phyloP scores from a whole-genome alignment of 2,113 vertebrate genomes.

The Ramphastos sulfuratus region DNA sequence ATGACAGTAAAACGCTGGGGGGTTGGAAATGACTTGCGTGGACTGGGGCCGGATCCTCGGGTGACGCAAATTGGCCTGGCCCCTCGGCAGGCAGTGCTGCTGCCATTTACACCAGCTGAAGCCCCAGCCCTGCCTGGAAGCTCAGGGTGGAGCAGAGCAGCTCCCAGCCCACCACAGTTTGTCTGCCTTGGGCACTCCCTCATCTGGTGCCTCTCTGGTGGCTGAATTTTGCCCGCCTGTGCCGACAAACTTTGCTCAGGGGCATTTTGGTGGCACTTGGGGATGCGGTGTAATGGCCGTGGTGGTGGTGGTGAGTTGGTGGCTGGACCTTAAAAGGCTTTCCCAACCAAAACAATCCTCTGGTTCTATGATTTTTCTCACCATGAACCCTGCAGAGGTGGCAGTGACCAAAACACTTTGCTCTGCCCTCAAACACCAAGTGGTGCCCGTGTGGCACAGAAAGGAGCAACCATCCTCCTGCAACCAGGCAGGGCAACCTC shows the following conservation, averaged over 20 bases:
- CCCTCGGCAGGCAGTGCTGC: not conserved
- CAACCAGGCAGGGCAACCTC: not conserved
- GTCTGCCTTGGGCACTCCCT: fast-evolving
- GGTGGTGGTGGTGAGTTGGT: no score
- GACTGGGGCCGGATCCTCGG: not conserved
- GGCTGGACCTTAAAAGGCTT: no score
- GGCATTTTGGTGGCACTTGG: not conserved
- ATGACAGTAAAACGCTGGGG: not conserved
- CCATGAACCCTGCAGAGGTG: not conserved
- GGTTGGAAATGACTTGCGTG: conserved; percentile 26
- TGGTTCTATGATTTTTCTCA: fast-evolving
- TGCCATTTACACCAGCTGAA: conserved; percentile 2
- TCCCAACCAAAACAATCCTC: no score
- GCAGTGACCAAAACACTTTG: fast-evolving
- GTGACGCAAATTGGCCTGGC: conserved; percentile 25
- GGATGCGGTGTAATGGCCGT: no score
- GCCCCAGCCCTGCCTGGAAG: not conserved
- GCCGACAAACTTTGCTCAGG: not conserved
- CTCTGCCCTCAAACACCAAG: not conserved
- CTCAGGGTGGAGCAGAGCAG: fast-evolving
- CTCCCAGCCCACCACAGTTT: fast-evolving
- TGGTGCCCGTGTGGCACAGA: fast-evolving
- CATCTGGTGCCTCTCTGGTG: fast-evolving
- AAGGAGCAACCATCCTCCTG: not conserved
- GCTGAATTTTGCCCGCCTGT: not conserved